phyloP scores from a whole-genome alignment of 2,888 invertebrate genomes.

The Agrotis segetum region DNA sequence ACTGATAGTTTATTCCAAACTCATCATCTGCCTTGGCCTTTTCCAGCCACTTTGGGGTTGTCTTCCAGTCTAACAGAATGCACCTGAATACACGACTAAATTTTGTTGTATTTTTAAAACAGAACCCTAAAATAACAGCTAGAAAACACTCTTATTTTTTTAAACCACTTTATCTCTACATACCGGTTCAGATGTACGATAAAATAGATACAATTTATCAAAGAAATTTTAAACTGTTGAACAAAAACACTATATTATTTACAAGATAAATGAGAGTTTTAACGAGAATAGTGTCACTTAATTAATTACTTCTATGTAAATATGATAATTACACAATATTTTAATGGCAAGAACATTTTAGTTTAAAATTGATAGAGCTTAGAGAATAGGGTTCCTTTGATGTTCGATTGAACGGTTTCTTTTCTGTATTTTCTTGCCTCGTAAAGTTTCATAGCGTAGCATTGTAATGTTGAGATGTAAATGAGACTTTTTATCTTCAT shows the following conservation, averaged over 20 bases:
- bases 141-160: neutral
- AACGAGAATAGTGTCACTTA: constrained; percentile 24
- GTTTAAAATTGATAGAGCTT: constrained; percentile 5
- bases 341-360: constrained; percentile 18
- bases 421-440: too few species aligned
- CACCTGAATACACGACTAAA: too few species aligned
- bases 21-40: too few species aligned
- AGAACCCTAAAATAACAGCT: neutral
- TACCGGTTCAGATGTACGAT: constrained; percentile 23
- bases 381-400: neutral
- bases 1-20: neutral
- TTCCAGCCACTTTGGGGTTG: too few species aligned
- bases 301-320: constrained; percentile 43
- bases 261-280: constrained; percentile 29
- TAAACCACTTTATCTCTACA: constrained; percentile 3
- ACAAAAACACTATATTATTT: constrained; percentile 25
- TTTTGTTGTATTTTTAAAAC: neutral
- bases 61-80: too few species aligned
- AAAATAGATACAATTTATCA: constrained; percentile 43
- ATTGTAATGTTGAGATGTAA: too few species aligned
- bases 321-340: constrained; percentile 46
- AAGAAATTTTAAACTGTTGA: constrained; percentile 23
- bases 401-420: too few species aligned
- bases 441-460: too few species aligned
- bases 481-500: too few species aligned